phyloP scores from a whole-genome alignment of 2,888 invertebrate species.

The Eristalis intricaria region DNA sequence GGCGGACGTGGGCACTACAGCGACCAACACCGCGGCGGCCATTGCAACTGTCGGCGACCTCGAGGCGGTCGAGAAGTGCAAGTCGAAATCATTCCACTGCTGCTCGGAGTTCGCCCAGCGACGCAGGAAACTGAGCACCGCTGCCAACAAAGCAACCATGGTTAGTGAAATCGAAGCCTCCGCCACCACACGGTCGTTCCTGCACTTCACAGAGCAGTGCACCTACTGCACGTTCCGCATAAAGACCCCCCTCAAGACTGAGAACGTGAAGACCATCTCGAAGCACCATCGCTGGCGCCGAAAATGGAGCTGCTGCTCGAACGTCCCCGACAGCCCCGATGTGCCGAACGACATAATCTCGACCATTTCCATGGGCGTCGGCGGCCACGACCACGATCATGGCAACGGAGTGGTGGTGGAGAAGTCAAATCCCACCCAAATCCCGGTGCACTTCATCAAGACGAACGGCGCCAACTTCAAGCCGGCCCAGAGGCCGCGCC shows the following conservation, averaged over 20 bases:
- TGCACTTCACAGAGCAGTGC: slow-evolving; percentile 80
- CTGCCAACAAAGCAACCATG: slow-evolving; percentile 76
- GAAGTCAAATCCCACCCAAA: slow-evolving; percentile 76
- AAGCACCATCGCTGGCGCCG: slow-evolving; percentile 82
- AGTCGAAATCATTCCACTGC: slow-evolving; percentile 80
- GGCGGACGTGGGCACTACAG: slow-evolving; percentile 78
- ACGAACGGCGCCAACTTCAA: slow-evolving; percentile 72
- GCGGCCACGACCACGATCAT: slow-evolving; percentile 69
- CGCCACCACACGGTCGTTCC: slow-evolving; percentile 74
- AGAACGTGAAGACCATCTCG: slow-evolving; percentile 78
- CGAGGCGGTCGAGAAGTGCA: slow-evolving; percentile 64
- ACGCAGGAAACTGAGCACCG: slow-evolving; percentile 75
- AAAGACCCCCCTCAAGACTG: slow-evolving; percentile 76
- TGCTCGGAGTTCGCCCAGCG: slow-evolving; percentile 81
- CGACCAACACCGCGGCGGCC: slow-evolving; percentile 76
- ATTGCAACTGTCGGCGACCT: slow-evolving; percentile 56
- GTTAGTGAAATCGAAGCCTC: slow-evolving; percentile 75
- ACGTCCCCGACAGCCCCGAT: slow-evolving; percentile 84
- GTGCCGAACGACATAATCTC: slow-evolving; percentile 82
- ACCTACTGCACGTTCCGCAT: slow-evolving; percentile 81
- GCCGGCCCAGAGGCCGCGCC: slow-evolving; percentile 68
- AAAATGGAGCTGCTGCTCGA: slow-evolving; percentile 84
- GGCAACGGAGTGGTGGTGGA: slow-evolving; percentile 67
- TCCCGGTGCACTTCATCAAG: slow-evolving; percentile 74
- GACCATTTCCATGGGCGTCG: slow-evolving; percentile 77